These are phyloP conservation scores for Phataginus tricuspis DNA, from an alignment of 2,797 vertebrate genomes.

Conservation along the genomic window DNA sequence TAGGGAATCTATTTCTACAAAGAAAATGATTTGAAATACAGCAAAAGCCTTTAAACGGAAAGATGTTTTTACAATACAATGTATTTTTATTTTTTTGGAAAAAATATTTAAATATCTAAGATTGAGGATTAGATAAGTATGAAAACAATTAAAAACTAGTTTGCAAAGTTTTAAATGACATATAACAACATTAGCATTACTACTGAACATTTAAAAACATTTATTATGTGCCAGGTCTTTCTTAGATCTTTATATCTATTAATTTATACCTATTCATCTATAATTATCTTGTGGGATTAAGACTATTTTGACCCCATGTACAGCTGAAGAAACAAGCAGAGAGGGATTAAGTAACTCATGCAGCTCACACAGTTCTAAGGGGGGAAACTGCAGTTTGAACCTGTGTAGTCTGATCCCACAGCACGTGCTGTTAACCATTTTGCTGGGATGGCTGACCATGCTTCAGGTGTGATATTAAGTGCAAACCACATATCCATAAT, in stretches of 20 bases:
- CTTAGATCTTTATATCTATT: neutral
- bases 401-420: neutral
- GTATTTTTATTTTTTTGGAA: neutral
- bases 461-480: neutral
- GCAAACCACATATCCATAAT: neutral
- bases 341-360: neutral
- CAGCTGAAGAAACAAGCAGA: neutral
- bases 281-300: neutral
- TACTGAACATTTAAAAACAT: constrained; percentile 7
- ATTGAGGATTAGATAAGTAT: neutral
- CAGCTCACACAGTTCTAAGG: neutral
- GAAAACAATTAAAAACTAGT: neutral
- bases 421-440: neutral
- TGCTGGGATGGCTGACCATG: neutral
- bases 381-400: neutral
- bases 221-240: neutral
- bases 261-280: neutral
- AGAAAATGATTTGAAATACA: neutral
- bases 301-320: neutral
- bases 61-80: neutral
- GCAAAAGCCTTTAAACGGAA: neutral
- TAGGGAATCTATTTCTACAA: neutral
- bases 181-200: neutral
- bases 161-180: constrained; percentile 7
- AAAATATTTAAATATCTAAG: neutral